Percentiles rank a stretch among this genome's conserved stretches.
phyloP scores from a whole-genome alignment of 2,888 invertebrate genomes.

The Mycogona germanica region DNA sequence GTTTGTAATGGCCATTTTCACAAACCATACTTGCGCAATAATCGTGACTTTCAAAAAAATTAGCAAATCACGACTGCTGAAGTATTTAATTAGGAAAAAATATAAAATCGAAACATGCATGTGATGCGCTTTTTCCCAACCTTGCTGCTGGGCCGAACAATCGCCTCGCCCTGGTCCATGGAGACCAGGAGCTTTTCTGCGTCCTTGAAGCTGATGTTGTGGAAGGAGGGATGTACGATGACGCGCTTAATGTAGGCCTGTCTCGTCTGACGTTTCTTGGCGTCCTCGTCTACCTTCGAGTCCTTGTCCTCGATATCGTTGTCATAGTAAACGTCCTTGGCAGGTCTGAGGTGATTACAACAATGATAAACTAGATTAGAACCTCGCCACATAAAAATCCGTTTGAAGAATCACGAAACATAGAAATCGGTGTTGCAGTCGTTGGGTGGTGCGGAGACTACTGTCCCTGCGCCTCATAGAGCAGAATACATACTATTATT shows the following conservation, averaged over 20 bases:
- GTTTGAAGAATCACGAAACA: too few species aligned
- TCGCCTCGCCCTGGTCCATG: constrained; percentile 94
- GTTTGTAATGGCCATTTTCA: not conserved
- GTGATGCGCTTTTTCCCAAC: constrained; percentile 34
- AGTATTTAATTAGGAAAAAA: not conserved
- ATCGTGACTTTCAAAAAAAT: not conserved
- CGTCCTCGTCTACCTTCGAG: constrained; percentile 57
- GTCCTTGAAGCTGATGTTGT: constrained; percentile 87
- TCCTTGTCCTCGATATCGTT: constrained; percentile 70
- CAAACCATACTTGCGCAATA: not conserved
- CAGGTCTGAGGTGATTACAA: constrained; percentile 45
- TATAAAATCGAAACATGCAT: too few species aligned
- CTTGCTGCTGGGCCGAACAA: constrained; percentile 93
- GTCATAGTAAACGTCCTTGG: constrained; percentile 84
- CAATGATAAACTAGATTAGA: constrained; percentile 8
- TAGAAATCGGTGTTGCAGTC: too few species aligned
- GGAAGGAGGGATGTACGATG: constrained; percentile 94
- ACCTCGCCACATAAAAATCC: not conserved
- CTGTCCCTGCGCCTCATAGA: not conserved
- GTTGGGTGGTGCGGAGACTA: too few species aligned
- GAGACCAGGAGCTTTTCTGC: constrained; percentile 80
- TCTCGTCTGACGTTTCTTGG: constrained; percentile 60
- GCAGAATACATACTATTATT: not conserved
- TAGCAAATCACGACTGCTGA: not conserved
- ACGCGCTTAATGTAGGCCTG: constrained; percentile 89